These are phyloP conservation scores for Apis florea DNA, from an alignment of 1,140 invertebrate species.

Conservation along the genomic window DNA sequence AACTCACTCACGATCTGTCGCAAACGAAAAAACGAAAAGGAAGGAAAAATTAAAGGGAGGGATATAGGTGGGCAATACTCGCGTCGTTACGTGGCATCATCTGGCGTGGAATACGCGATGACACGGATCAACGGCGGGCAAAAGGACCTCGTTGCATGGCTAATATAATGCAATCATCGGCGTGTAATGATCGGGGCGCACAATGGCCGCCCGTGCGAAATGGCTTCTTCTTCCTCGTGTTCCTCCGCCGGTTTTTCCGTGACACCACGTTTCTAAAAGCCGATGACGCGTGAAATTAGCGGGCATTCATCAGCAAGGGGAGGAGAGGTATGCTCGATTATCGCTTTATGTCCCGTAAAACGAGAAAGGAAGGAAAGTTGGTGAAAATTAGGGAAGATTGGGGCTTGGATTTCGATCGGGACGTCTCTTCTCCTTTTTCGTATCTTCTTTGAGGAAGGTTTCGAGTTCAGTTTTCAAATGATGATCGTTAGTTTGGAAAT, in stretches of 20 bases:
- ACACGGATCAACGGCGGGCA: conserved; percentile 73
- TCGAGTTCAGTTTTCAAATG: neutral
- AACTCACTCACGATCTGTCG: too few species aligned
- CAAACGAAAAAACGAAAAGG: neutral
- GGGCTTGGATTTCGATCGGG: neutral
- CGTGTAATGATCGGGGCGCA: conserved; percentile 63
- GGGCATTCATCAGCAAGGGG: conserved; percentile 72
- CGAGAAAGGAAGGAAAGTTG: conserved; percentile 1
- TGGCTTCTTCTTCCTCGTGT: conserved; percentile 48
- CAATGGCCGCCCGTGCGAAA: conserved; percentile 61
- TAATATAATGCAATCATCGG: conserved; percentile 74
- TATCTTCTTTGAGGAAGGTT: neutral
- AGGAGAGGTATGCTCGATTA: conserved; percentile 40
- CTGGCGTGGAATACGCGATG: conserved; percentile 49
- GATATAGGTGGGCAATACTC: neutral
- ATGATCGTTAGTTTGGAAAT: neutral
- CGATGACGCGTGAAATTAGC: conserved; percentile 78
- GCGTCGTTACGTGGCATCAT: conserved; percentile 20
- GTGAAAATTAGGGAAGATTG: conserved; percentile 22
- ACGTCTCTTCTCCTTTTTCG: neutral
- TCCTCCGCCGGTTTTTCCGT: conserved; percentile 37
- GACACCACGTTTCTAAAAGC: conserved; percentile 74
- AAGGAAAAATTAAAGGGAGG: neutral
- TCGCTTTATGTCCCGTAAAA: conserved; percentile 54
- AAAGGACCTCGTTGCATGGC: conserved; percentile 71